Conservation (phyloP, 2,888 invertebrate genomes). For the Torymus texanus region DNA sequence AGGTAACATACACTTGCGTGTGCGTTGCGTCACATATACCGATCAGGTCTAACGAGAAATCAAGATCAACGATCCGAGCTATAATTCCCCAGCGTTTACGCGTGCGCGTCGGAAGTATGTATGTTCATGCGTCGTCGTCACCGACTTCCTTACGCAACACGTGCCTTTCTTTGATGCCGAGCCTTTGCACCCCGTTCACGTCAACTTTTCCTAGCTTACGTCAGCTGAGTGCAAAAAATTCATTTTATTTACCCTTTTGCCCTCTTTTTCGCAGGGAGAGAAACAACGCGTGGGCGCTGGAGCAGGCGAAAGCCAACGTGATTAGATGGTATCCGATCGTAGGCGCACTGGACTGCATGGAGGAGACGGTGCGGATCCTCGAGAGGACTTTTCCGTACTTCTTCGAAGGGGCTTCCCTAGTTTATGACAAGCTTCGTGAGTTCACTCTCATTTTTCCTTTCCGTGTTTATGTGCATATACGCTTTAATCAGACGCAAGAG, state of each 20-base stretch:
- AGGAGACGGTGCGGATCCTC: constrained; percentile 77
- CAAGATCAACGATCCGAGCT: constrained; percentile 54
- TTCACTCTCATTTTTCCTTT: not conserved
- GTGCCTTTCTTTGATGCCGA: not conserved
- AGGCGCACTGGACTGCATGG: constrained; percentile 79
- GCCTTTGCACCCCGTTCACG: not conserved
- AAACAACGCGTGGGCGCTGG: constrained; percentile 78
- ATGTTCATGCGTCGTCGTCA: constrained; percentile 13
- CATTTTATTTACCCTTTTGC: not conserved
- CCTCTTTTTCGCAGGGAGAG: constrained; percentile 70
- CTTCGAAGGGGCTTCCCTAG: constrained; percentile 77
- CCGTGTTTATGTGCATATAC: not conserved
- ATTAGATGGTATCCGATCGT: constrained; percentile 79
- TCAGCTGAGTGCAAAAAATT: constrained; percentile 14
- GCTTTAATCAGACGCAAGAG: too few species aligned
- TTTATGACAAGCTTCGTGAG: constrained; percentile 77
- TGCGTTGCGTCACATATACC: constrained; percentile 24
- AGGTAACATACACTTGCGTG: not conserved
- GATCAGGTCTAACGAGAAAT: constrained; percentile 52
- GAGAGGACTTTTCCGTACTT: constrained; percentile 78
- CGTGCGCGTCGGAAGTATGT: constrained; percentile 7
- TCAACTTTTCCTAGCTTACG: constrained; percentile 18
- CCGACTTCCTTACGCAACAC: constrained; percentile 17
- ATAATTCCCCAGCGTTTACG: constrained; percentile 11
- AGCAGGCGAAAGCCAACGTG: constrained; percentile 78